phyloP scores from a whole-genome alignment of 30 jellyfish, hydroid and myxozoan species.

The Hydractinia symbiolongicarpus region DNA sequence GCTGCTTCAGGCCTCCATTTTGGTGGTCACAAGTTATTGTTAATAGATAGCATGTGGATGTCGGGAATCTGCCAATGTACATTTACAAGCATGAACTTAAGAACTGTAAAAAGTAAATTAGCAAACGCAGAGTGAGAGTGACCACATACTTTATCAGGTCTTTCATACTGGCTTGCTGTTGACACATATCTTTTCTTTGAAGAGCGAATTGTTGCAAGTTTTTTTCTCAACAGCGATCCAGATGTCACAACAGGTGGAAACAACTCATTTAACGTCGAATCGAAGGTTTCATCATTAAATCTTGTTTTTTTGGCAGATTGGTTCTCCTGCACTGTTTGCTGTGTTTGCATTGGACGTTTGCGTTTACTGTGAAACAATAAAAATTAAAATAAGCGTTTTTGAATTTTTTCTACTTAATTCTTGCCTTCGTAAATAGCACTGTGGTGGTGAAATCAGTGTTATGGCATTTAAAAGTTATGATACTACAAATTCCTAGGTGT shows the following conservation, averaged over 20 bases:
- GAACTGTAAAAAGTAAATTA: too few species aligned
- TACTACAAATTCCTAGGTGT: too few species aligned
- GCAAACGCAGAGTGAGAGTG: too few species aligned
- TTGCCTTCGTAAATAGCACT: too few species aligned
- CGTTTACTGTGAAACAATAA: constrained; percentile 15
- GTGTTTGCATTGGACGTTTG: background rate
- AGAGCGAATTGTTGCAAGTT: constrained; percentile 6
- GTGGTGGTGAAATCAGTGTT: too few species aligned
- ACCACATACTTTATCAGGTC: background rate
- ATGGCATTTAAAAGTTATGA: too few species aligned
- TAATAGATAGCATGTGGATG: too few species aligned
- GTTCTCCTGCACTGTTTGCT: background rate
- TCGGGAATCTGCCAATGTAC: too few species aligned
- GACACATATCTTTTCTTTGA: constrained; percentile 11
- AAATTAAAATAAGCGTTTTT: background rate
- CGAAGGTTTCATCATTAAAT: constrained; percentile 6
- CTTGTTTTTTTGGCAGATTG: background rate
- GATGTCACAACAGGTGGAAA: constrained; percentile 29
- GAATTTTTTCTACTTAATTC: too few species aligned
- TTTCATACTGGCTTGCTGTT: constrained; percentile 14
- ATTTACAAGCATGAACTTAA: too few species aligned
- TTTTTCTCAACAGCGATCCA: background rate
- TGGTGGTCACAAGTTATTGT: too few species aligned
- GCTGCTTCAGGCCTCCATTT: too few species aligned
- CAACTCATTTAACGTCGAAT: constrained; percentile 18